phyloP scores from a whole-genome alignment of 2,888 invertebrate species.

The Ramazzottius varieornatus region DNA sequence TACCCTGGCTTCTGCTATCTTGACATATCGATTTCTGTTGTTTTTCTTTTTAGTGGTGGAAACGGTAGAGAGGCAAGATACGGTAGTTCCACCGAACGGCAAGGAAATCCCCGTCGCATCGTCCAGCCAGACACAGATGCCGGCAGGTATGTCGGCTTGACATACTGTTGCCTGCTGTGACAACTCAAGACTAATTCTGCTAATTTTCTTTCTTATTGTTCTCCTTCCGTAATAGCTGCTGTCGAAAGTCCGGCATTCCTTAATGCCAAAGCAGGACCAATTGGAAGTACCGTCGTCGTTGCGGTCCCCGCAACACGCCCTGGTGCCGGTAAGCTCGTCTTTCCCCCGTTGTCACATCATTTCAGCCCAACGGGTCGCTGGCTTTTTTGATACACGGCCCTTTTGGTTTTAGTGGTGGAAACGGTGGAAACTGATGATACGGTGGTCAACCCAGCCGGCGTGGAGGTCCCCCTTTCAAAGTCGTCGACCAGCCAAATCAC shows the following conservation, averaged over 20 bases:
- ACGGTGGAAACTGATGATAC: neutral
- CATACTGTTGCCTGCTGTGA: no score
- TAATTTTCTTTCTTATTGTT: neutral
- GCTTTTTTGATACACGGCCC: neutral
- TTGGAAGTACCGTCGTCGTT: no score
- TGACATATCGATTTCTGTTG: no score
- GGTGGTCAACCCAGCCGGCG: neutral
- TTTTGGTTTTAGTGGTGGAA: neutral
- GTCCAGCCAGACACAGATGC: neutral
- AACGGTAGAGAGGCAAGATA: neutral
- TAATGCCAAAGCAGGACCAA: no score
- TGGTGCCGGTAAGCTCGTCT: no score
- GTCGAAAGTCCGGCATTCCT: neutral
- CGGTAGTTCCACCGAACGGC: neutral
- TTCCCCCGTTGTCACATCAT: no score
- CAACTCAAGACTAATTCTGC: neutral
- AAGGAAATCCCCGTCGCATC: neutral
- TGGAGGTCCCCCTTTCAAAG: neutral
- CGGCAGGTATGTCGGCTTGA: no score
- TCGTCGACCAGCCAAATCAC: neutral
- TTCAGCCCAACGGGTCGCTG: no score
- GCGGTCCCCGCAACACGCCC: no score
- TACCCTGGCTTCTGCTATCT: neutral
- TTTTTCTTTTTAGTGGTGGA: no score
- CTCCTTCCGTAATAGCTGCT: neutral